A percentile compares a stretch with the other conserved stretches of the same genome.
phyloP scores from a whole-genome alignment of 1,140 invertebrate species.

The Trypoxylus dichotomus region DNA sequence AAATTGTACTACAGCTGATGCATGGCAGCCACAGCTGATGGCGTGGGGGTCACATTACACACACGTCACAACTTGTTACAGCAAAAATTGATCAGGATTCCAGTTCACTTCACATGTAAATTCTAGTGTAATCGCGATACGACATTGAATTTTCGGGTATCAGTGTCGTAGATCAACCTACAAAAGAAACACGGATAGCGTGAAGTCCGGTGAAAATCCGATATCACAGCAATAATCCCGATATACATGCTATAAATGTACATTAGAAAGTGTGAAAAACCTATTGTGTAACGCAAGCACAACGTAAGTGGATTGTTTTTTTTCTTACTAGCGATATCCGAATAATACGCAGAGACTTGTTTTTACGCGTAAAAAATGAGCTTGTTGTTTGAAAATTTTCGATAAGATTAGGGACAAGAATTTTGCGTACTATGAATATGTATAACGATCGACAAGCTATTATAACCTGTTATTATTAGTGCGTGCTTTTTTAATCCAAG shows the following conservation, averaged over 20 bases:
- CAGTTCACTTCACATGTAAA: not conserved
- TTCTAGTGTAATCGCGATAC: not conserved
- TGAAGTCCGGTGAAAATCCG: not conserved
- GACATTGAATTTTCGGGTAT: not conserved
- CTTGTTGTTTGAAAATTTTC: not conserved
- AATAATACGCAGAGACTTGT: not conserved
- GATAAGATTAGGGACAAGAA: not conserved
- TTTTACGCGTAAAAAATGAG: not conserved
- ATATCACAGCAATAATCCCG: not conserved
- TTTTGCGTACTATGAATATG: not conserved
- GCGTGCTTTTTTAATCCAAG: not conserved
- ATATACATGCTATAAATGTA: not conserved
- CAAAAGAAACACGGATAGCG: not conserved
- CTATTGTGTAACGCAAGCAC: constrained; percentile 4
- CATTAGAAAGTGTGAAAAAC: constrained; percentile 1
- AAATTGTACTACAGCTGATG: not conserved
- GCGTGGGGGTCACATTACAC: constrained; percentile 28
- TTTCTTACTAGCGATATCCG: not conserved
- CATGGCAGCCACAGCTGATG: constrained; percentile 11
- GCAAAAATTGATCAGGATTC: not conserved
- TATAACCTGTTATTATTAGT: not conserved
- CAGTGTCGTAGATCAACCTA: not conserved
- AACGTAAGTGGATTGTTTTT: constrained; percentile 17
- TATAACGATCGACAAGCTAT: not conserved
- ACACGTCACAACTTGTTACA: constrained; percentile 12